These are phyloP conservation scores for Dolichotis patagonum DNA, from an alignment of 2,113 vertebrate genomes.

Conservation along the genomic window DNA sequence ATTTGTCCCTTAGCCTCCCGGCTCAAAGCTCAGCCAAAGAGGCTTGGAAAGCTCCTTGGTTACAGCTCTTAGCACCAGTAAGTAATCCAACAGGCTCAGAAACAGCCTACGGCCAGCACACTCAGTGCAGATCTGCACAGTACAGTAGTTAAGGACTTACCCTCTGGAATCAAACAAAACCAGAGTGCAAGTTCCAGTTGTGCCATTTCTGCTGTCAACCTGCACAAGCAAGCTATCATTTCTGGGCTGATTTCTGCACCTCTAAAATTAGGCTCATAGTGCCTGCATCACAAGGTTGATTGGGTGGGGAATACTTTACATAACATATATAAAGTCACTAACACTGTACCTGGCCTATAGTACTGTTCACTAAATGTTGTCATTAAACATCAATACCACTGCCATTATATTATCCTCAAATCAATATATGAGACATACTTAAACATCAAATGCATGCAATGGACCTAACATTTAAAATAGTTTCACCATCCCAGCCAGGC, in stretches of 20 bases:
- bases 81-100: neutral
- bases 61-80: neutral
- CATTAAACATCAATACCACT: neutral
- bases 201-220: neutral
- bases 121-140: neutral
- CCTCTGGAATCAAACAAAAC: neutral
- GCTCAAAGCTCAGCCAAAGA: neutral
- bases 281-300: neutral
- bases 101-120: neutral
- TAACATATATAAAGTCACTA: neutral
- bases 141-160: no score
- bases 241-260: neutral
- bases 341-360: neutral
- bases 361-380: neutral
- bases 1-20: neutral
- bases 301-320: conserved; percentile 3
- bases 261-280: neutral
- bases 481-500: neutral
- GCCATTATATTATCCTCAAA: neutral
- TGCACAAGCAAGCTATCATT: neutral
- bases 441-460: neutral
- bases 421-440: neutral
- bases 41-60: neutral
- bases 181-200: neutral
- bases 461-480: neutral